phyloP scores from a whole-genome alignment of 2,797 vertebrate genomes.

The Poliocrania exsul region DNA sequence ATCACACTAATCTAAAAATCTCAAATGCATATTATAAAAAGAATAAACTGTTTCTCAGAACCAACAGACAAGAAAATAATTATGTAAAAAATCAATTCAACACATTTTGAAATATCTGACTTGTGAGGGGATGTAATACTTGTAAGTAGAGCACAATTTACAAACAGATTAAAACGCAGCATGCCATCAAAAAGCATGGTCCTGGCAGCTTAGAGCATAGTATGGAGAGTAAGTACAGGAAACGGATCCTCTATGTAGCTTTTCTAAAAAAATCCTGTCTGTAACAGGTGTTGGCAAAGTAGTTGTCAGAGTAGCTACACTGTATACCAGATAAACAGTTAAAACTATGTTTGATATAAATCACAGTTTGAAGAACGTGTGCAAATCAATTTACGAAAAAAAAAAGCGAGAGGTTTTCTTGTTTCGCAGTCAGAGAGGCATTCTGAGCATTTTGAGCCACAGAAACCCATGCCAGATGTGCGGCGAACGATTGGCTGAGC shows the following conservation, averaged over 20 bases:
- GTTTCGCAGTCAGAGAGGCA: not conserved
- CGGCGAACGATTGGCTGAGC: constrained; percentile 44
- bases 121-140: not conserved
- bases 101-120: not conserved
- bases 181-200: not conserved
- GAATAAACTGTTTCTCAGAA: not conserved
- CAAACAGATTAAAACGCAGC: not conserved
- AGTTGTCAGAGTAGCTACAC: not conserved
- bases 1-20: not conserved
- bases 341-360: not conserved
- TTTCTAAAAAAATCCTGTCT: not conserved
- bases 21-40: not conserved
- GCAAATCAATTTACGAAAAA: not conserved
- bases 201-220: not conserved
- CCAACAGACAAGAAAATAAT: not conserved
- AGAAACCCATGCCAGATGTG: constrained; percentile 29
- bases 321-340: not conserved
- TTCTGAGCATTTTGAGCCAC: not conserved
- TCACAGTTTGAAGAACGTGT: not conserved
- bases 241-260: not conserved
- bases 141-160: not conserved
- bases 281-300: not conserved
- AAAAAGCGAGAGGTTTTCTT: not conserved
- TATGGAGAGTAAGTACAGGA: not conserved
- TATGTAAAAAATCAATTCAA: not conserved